Conservation (phyloP, 1,140 invertebrate species). For the Drosophila trapezifrons region DNA sequence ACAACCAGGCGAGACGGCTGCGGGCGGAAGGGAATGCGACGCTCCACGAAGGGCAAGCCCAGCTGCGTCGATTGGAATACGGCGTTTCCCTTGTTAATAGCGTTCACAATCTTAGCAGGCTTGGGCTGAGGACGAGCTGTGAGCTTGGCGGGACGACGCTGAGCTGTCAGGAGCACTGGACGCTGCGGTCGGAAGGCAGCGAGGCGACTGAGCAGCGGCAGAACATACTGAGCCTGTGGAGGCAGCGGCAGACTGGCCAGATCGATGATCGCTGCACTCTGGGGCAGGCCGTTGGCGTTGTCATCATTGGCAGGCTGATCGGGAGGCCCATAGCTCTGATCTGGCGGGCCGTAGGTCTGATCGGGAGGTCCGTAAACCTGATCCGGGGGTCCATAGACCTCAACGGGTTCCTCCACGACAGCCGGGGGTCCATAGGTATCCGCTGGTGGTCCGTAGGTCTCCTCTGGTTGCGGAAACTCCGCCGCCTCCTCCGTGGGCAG, state of each 20-base stretch:
- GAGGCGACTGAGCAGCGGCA: constrained; percentile 63
- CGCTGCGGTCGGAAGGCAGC: constrained; percentile 48
- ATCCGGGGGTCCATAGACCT: constrained; percentile 31
- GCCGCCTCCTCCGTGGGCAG: constrained; percentile 66
- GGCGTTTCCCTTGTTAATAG: constrained; percentile 29
- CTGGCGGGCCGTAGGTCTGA: constrained; percentile 41
- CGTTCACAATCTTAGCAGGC: constrained; percentile 52
- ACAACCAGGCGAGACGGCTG: constrained; percentile 54
- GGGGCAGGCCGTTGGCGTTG: constrained; percentile 2
- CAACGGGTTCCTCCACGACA: constrained; percentile 29
- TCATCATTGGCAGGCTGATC: constrained; percentile 38
- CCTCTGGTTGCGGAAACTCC: constrained; percentile 51
- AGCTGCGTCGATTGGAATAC: constrained; percentile 58
- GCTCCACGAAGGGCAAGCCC: constrained; percentile 63
- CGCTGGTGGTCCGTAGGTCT: constrained; percentile 60
- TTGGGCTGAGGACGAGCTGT: constrained; percentile 34
- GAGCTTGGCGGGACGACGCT: constrained; percentile 58
- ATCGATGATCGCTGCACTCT: constrained; percentile 57
- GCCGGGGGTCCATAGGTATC: constrained; percentile 48
- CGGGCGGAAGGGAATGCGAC: constrained; percentile 62
- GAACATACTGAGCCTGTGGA: constrained; percentile 57
- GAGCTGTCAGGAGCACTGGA: constrained; percentile 27
- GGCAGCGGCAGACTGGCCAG: constrained; percentile 58
- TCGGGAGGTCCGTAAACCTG: constrained; percentile 42
- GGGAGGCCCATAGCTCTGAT: constrained; percentile 49